These are phyloP conservation scores for Ptychobarbus kaznakovi DNA, from an alignment of 2,797 vertebrate species.

Conservation along the genomic window DNA sequence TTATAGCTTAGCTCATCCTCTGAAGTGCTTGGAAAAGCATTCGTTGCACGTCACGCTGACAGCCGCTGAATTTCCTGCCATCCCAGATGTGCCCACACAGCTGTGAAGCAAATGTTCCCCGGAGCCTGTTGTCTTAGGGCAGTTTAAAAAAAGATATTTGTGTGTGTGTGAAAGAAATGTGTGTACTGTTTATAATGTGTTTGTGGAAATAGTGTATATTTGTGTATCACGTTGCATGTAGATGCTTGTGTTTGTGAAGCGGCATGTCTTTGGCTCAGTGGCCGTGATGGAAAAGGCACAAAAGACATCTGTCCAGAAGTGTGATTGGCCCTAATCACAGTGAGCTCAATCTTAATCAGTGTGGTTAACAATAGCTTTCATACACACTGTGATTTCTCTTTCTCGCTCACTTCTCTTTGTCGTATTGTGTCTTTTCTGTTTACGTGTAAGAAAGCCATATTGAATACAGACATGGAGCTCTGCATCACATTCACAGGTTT, in stretches of 20 bases:
- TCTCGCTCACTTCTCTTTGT: slow-evolving; percentile 1
- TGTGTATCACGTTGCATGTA: not conserved
- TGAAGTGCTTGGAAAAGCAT: slow-evolving; percentile 78
- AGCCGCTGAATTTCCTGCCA: slow-evolving; percentile 84
- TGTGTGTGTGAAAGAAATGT: slow-evolving; percentile 15
- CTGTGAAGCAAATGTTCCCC: slow-evolving; percentile 85
- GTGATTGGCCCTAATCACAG: slow-evolving; percentile 14
- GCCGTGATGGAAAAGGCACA: slow-evolving; percentile 32
- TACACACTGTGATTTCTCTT: slow-evolving; percentile 16
- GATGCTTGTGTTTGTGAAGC: slow-evolving; percentile 4
- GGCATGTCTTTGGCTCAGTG: not conserved
- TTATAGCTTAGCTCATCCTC: slow-evolving; percentile 69
- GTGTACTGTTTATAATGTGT: not conserved
- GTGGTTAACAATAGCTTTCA: slow-evolving; percentile 32
- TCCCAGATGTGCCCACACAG: slow-evolving; percentile 89
- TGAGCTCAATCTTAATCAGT: slow-evolving; percentile 23
- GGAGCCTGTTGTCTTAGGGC: slow-evolving; percentile 64
- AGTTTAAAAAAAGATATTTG: slow-evolving; percentile 71
- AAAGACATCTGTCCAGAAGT: slow-evolving; percentile 30
- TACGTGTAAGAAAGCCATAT: slow-evolving; percentile 21
- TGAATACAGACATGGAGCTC: slow-evolving; percentile 33
- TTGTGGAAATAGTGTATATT: slow-evolving; percentile 9
- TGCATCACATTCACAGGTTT: slow-evolving; percentile 19
- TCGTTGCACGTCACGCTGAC: slow-evolving; percentile 79
- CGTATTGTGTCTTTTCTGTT: slow-evolving; percentile 13